Evolutionary conservation across 2,888 invertebrate species (phyloP).

Genomic region (Calameuta filiformis): DNA sequence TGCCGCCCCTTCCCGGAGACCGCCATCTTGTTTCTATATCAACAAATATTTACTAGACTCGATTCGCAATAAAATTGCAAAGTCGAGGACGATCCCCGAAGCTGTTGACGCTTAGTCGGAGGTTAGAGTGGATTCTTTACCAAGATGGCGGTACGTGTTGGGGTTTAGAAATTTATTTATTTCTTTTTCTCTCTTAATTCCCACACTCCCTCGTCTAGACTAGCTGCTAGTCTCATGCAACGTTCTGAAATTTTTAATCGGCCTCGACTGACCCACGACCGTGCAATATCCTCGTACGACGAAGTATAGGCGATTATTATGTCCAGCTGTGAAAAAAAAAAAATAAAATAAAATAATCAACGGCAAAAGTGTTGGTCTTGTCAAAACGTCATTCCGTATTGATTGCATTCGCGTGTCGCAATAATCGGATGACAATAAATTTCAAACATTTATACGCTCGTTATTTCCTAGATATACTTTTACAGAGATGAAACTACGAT

Average conservation of each 20-base stretch:
- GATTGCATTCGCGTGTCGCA: background rate
- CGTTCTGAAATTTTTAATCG: background rate
- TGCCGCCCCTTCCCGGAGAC: background rate
- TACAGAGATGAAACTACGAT: background rate
- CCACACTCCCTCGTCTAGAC: background rate
- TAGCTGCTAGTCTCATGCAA: background rate
- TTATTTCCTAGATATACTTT: background rate
- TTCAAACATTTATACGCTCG: background rate
- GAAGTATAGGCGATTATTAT: background rate
- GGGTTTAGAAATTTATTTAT: background rate
- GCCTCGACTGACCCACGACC: background rate
- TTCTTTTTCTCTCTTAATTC: background rate
- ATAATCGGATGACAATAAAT: background rate
- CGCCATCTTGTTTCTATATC: background rate
- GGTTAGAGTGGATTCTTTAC: background rate
- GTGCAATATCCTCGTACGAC: background rate
- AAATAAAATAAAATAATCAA: too few species aligned
- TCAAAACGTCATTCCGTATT: background rate
- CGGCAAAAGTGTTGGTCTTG: background rate
- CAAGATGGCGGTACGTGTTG: background rate
- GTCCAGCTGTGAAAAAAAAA: background rate
- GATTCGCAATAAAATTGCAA: background rate
- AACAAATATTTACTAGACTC: background rate
- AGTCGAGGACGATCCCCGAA: background rate
- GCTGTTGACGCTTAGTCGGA: background rate